Percentiles rank a stretch among this genome's conserved stretches.
Conservation (phyloP, 2,888 invertebrate genomes). For the Pseudococcus jackbeardsleyi region DNA sequence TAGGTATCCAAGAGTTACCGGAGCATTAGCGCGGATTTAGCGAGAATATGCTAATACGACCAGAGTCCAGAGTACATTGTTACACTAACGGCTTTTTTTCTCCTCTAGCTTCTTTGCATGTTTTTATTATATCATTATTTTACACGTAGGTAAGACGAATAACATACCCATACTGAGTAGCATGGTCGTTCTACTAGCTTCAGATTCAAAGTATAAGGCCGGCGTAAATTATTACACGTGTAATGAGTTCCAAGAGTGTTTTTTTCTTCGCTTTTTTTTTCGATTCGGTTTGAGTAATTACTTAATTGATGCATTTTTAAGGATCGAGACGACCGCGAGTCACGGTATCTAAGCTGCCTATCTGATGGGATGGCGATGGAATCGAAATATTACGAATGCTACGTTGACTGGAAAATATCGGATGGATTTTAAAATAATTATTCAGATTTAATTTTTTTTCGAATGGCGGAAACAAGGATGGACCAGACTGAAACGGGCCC, state of each 20-base stretch:
- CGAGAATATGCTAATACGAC: neutral
- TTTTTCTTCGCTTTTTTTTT: neutral
- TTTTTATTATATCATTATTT: slow-evolving; percentile 17
- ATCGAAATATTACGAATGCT: neutral
- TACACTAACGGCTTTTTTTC: slow-evolving; percentile 1
- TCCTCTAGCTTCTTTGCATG: slow-evolving; percentile 1
- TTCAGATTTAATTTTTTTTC: too few relatives aligned
- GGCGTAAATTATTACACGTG: slow-evolving; percentile 12
- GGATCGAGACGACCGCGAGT: neutral
- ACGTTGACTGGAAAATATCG: too few relatives aligned
- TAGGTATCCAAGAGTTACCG: neutral
- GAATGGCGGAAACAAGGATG: too few relatives aligned
- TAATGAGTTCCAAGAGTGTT: neutral
- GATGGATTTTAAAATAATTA: too few relatives aligned
- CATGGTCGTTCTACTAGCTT: neutral
- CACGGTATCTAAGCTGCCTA: neutral
- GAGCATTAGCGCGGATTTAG: slow-evolving; percentile 1
- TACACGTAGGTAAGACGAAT: neutral
- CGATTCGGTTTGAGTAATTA: slow-evolving; percentile 7
- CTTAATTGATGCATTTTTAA: slow-evolving; percentile 13
- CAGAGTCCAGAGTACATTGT: neutral
- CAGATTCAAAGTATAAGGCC: neutral
- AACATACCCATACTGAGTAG: neutral
- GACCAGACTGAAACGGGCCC: too few relatives aligned
- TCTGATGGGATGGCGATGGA: neutral